phyloP scores from a whole-genome alignment of 1,140 invertebrate genomes.

The Leucophenga varia region DNA sequence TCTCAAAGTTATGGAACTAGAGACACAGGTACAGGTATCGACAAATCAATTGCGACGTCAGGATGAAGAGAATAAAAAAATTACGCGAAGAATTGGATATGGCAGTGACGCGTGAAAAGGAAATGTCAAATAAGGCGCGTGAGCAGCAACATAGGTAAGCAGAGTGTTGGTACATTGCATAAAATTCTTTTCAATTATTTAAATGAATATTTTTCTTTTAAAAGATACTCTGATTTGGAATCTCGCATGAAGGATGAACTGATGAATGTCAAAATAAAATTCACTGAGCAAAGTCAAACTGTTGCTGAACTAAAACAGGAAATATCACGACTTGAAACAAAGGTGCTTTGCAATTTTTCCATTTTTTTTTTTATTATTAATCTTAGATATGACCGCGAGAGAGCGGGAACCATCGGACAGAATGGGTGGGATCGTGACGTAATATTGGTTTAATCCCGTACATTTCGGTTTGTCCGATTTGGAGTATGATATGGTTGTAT shows the following conservation, averaged over 20 bases:
- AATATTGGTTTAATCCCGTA: too few species aligned
- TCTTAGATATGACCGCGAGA: too few species aligned
- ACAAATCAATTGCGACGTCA: slow-evolving; percentile 91
- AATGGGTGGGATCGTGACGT: too few species aligned
- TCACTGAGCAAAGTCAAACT: slow-evolving; percentile 90
- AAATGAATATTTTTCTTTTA: neutral
- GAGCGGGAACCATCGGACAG: too few species aligned
- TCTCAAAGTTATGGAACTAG: slow-evolving; percentile 97
- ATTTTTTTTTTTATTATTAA: neutral
- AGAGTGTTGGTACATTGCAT: too few species aligned
- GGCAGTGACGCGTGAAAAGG: slow-evolving; percentile 71
- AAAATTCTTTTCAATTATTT: neutral
- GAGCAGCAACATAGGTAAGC: slow-evolving; percentile 81
- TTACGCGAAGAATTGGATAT: slow-evolving; percentile 76
- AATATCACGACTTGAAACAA: slow-evolving; percentile 90
- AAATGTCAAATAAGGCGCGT: slow-evolving; percentile 73
- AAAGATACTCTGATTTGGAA: slow-evolving; percentile 78
- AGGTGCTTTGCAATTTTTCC: slow-evolving; percentile 62
- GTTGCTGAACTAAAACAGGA: slow-evolving; percentile 94
- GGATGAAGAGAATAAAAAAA: slow-evolving; percentile 88
- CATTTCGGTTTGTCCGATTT: too few species aligned
- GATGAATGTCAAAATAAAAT: slow-evolving; percentile 91
- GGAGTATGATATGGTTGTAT: too few species aligned
- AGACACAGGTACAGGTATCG: slow-evolving; percentile 94
- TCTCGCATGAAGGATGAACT: slow-evolving; percentile 85